Conservation (phyloP, 2,797 vertebrate species). For the Siniperca undulata region DNA sequence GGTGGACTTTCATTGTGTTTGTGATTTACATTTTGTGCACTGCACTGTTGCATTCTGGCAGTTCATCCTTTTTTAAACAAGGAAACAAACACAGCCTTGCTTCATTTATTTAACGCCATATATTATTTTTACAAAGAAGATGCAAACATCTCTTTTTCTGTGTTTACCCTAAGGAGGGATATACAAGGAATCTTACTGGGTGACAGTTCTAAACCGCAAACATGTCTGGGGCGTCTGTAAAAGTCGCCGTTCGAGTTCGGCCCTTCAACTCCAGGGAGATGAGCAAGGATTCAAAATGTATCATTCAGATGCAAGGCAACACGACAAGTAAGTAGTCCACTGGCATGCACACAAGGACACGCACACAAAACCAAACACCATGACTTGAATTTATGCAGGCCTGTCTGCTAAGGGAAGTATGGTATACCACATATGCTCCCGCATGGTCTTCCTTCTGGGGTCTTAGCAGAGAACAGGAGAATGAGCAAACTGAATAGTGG, state of each 20-base stretch:
- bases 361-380: conserved; percentile 12
- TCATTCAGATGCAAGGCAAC: conserved; percentile 99
- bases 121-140: not conserved
- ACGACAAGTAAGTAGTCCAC: conserved; percentile 93
- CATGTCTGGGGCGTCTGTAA: conserved; percentile 99
- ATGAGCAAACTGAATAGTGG: conserved; percentile 73
- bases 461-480: conserved; percentile 64
- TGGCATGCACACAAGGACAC: conserved; percentile 20
- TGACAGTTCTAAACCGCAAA: conserved; percentile 71
- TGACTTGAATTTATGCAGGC: conserved; percentile 36
- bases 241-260: conserved; percentile 97
- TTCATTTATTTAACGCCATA: not conserved
- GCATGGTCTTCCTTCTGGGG: conserved; percentile 50
- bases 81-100: not conserved
- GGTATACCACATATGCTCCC: conserved; percentile 50
- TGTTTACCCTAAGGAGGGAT: conserved; percentile 68
- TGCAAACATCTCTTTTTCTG: conserved; percentile 21
- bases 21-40: conserved; percentile 21
- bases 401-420: conserved; percentile 27
- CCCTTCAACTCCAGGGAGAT: conserved; percentile 98
- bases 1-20: conserved; percentile 38
- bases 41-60: not conserved
- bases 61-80: not conserved
- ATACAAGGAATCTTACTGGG: conserved; percentile 58
- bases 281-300: conserved; percentile 98